phyloP scores from a whole-genome alignment of 2,888 invertebrate genomes.

The Gastrophysa polygoni region DNA sequence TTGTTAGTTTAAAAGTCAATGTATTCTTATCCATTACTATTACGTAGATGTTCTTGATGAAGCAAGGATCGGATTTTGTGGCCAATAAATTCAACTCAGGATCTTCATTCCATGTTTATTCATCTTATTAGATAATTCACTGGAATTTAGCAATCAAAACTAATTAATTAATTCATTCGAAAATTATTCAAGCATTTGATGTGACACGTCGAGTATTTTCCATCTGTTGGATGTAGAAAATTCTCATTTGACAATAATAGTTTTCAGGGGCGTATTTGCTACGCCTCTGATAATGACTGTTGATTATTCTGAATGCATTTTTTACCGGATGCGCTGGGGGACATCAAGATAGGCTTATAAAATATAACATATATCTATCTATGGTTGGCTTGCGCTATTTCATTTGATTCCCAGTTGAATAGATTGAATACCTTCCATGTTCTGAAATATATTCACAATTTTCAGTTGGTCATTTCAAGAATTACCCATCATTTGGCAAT shows the following conservation, averaged over 20 bases:
- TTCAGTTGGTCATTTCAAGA: no score
- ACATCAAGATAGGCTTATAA: not conserved
- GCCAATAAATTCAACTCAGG: not conserved
- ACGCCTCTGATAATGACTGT: conserved; percentile 5
- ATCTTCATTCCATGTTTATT: not conserved
- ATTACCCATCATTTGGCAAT: no score
- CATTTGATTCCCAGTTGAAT: not conserved
- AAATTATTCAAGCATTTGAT: no score
- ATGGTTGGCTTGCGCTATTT: not conserved
- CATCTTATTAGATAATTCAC: not conserved
- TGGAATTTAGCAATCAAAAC: no score
- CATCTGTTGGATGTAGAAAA: no score
- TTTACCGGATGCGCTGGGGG: conserved; percentile 8
- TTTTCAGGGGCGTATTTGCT: no score
- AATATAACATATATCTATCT: not conserved
- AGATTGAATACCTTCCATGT: no score
- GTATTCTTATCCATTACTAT: not conserved
- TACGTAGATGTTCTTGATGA: not conserved
- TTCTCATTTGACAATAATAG: no score
- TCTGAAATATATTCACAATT: no score
- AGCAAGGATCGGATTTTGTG: no score
- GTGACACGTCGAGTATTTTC: no score
- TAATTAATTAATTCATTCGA: no score
- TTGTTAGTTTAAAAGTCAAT: not conserved
- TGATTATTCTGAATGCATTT: conserved; percentile 6